Evolutionary conservation across 1,140 invertebrate genomes (phyloP).

Genomic region (Bradysia coprophila): DNA sequence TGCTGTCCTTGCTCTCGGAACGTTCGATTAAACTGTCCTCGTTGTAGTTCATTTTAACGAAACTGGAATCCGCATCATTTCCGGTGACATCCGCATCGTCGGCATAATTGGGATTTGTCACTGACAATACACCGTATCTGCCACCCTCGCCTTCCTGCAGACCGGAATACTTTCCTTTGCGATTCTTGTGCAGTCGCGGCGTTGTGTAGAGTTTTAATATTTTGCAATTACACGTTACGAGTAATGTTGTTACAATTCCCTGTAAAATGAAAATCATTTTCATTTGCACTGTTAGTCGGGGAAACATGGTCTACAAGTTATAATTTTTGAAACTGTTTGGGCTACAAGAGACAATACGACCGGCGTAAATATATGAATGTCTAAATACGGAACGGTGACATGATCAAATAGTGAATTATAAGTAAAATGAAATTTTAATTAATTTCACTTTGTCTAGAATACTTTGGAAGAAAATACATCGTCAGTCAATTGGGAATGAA

Average conservation of each 20-base stretch:
- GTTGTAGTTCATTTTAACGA: conserved; percentile 2
- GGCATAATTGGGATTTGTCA: conserved; percentile 6
- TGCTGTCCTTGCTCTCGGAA: not conserved
- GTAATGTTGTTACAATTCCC: conserved; percentile 37
- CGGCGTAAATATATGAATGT: no score
- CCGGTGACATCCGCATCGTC: not conserved
- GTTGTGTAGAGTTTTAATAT: conserved; percentile 32
- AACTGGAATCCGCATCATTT: not conserved
- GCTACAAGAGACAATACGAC: no score
- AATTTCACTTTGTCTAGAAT: no score
- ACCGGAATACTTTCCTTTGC: conserved; percentile 3
- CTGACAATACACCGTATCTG: conserved; percentile 3
- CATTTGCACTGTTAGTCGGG: not conserved
- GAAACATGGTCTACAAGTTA: no score
- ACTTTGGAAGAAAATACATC: no score
- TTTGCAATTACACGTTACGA: conserved; percentile 44
- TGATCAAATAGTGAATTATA: no score
- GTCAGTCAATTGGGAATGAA: no score
- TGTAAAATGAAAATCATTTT: conserved; percentile 18
- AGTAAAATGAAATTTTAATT: no score
- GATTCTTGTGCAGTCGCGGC: conserved; percentile 7
- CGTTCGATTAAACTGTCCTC: conserved; percentile 2
- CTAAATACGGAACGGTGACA: no score
- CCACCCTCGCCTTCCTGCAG: conserved; percentile 4
- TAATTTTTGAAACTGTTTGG: no score